phyloP scores from a whole-genome alignment of 2,888 invertebrate genomes.

The Tuta absoluta region DNA sequence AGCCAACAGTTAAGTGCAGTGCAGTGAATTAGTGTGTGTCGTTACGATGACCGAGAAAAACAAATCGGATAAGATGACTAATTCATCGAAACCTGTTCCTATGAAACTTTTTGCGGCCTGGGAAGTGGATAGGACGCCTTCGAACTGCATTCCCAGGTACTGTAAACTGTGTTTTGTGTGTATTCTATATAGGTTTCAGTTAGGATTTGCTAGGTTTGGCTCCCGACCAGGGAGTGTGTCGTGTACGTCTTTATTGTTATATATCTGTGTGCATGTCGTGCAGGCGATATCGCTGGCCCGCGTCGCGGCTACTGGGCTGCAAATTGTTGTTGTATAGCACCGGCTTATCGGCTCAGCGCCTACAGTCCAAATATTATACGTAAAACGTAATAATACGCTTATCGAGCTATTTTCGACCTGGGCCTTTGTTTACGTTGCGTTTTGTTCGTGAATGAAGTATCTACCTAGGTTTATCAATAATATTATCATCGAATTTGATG shows the following conservation, averaged over 20 bases:
- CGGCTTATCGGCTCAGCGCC: slow-evolving; percentile 37
- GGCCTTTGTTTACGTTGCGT: slow-evolving; percentile 22
- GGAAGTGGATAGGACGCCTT: slow-evolving; percentile 99
- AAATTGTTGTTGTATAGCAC: slow-evolving; percentile 27
- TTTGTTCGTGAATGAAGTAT: neutral
- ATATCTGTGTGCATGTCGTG: neutral
- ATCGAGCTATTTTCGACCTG: neutral
- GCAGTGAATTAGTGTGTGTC: slow-evolving; percentile 70
- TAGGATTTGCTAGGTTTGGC: slow-evolving; percentile 39
- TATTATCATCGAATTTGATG: too few relatives aligned
- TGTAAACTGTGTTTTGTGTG: slow-evolving; percentile 39
- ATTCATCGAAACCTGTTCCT: slow-evolving; percentile 91
- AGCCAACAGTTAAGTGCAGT: slow-evolving; percentile 63
- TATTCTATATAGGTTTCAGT: slow-evolving; percentile 49
- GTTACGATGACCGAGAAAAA: slow-evolving; percentile 80
- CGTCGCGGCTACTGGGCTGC: neutral
- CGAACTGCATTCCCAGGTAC: slow-evolving; percentile 99
- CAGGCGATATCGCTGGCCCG: neutral
- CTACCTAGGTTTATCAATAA: neutral
- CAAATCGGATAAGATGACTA: slow-evolving; percentile 82
- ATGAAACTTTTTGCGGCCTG: slow-evolving; percentile 99
- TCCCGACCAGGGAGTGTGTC: slow-evolving; percentile 31
- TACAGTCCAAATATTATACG: neutral
- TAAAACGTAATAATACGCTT: neutral
- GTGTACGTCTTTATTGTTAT: slow-evolving; percentile 26